Conservation (phyloP, 1,140 invertebrate genomes). For the Episyrphus balteatus region DNA sequence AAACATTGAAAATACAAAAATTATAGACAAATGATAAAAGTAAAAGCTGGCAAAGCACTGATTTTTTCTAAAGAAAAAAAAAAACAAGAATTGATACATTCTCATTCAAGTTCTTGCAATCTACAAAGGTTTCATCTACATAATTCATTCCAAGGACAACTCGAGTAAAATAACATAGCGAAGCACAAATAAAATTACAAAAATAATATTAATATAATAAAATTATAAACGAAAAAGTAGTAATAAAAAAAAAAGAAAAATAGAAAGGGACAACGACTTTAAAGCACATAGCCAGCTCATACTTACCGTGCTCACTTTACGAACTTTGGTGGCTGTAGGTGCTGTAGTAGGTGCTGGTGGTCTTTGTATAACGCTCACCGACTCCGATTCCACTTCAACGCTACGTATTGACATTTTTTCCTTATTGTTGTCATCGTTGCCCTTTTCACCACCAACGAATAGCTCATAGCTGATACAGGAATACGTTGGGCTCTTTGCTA, state of each 20-base stretch:
- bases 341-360: conserved; percentile 47
- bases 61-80: not conserved
- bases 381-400: conserved; percentile 72
- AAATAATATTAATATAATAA: conserved; percentile 1
- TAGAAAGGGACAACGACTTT: conserved; percentile 5
- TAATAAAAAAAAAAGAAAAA: conserved; percentile 13
- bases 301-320: conserved; percentile 88
- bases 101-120: too few relatives aligned
- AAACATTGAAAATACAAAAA: too few relatives aligned
- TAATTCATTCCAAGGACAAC: too few relatives aligned
- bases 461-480: conserved; percentile 84
- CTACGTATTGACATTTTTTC: conserved; percentile 85
- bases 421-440: conserved; percentile 75
- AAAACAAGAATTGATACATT: not conserved
- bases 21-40: not conserved
- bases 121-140: too few relatives aligned
- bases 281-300: conserved; percentile 28
- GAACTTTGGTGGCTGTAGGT: conserved; percentile 49
- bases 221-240: conserved; percentile 7
- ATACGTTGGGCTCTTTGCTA: conserved; percentile 77
- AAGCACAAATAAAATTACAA: conserved; percentile 7
- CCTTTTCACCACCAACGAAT: conserved; percentile 75
- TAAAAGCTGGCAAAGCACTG: conserved; percentile 4
- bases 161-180: not conserved
- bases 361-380: conserved; percentile 72